These are phyloP conservation scores for Acleris cristana DNA, from an alignment of 2,888 invertebrate genomes.

Conservation along the genomic window DNA sequence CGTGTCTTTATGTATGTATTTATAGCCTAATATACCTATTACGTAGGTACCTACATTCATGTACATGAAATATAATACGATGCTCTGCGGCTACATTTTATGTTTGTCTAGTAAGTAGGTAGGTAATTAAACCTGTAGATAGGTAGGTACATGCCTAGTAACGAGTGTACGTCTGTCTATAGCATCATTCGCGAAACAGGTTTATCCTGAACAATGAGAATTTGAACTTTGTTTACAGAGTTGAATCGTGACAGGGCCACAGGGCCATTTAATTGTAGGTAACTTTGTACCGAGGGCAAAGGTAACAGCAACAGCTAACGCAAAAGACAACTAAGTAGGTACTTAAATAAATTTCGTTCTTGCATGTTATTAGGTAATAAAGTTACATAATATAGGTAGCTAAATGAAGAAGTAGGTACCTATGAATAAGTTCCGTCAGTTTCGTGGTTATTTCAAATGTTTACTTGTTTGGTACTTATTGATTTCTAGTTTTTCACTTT, in stretches of 20 bases:
- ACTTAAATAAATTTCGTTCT: background rate
- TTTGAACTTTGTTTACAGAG: background rate
- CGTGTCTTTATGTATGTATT: no score
- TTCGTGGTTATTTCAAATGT: no score
- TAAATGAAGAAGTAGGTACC: no score
- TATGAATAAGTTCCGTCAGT: no score
- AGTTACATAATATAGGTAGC: no score
- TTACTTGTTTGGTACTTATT: no score
- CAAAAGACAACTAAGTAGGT: no score
- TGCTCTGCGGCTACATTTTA: background rate
- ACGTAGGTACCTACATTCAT: no score
- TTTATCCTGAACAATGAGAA: conserved; percentile 3
- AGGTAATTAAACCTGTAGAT: background rate
- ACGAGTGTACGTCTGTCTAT: background rate
- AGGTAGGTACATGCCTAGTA: background rate
- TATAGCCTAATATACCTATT: no score
- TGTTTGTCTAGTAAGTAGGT: background rate
- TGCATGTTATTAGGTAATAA: background rate
- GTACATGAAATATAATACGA: conserved; percentile 15
- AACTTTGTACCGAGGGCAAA: no score
- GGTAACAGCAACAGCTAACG: no score
- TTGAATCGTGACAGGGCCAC: background rate
- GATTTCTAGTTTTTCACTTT: no score
- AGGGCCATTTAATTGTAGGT: background rate
- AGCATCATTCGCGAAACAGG: conserved; percentile 17